Base-by-base conservation (phyloP, 1,140 invertebrate species). In the Amyelois transitella region DNA sequence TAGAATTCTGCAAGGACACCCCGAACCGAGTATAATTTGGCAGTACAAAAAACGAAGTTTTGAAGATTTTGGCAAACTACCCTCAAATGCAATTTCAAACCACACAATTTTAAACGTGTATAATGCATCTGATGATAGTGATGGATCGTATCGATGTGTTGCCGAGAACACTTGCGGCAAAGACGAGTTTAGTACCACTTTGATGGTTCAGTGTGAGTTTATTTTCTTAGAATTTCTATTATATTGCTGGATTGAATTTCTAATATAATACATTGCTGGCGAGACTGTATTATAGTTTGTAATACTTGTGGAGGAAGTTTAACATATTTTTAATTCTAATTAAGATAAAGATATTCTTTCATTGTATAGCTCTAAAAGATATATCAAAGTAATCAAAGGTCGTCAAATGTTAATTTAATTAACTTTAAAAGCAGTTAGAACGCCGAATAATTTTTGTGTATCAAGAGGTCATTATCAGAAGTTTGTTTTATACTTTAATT, bases 151-250 rank as follows among this genome's bases (percentile, higher is more conserved):
- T 52, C 65, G 77, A 18, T 89, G 87, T 64, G 44, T 65, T 5
- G 87, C 77, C 0, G 52, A 64, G 10, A 89, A 88, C 66, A 53
- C 72, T 12, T 38, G 84, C 0, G 85, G 82, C 10, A 64, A 20
- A 32, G 87, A 89, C 60, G 28, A 17, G 10, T 66, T 80, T 51
- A 64, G 77, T 18, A 57, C 76, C 0, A n/a, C 43, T n/a, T 47
- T 89, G 7, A 60, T 69, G 32, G 77, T 89, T 0, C 75, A 78
- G 32, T 77, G 87, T 89, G 68, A 77, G 83, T 81, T 10, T 28
- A 8, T 12, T 28, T 28, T 2, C 12, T 10, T 28, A 12, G 25
- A 28, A 4, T 28, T 28, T 28, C n/a, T 28, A 4, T 28, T 28
- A 28, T 28, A 1, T 8, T 28, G 25, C 12, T 28, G 12, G 12